Base-by-base conservation (phyloP, 2,888 invertebrate genomes). In the Chloromyia formosa region DNA sequence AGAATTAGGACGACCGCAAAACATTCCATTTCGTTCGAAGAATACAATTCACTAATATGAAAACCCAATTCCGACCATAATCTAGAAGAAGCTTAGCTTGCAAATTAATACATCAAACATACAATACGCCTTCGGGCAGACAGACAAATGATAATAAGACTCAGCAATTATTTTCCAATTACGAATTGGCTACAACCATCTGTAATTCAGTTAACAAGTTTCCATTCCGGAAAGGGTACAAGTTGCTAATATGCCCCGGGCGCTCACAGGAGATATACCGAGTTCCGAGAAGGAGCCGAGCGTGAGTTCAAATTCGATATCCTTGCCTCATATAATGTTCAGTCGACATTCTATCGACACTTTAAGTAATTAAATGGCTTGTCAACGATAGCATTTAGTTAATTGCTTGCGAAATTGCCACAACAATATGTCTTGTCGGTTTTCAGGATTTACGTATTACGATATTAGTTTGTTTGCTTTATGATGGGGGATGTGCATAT, bases 311-410 rank as follows among this genome's bases (percentile, higher is more conserved):
- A 7, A 35, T 35, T 35, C 27, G 7, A 35, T 35, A 27, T 23
- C 14, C 23, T 12, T 18, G 40, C 35, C 62, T 62, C 40, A 40
- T 16, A 62, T n/a, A 62, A 18, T 40, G 12, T 62, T 9, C 23
- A n/a, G 10, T 54, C 12, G 54, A 53, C 42, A n/a, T 54, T 16
- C 23, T 69, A 54, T 69, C 35, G 16, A 69, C 68, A 69, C 68
- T 69, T 69, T 53, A 53, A 53, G 68, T 69, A 69, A 69, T 69
- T 69, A 69, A 69, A 69, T 54, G 54, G 23, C 23, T 53, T 69
- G 68, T 35, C 54, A 54, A 53, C 54, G 68, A 54, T 27, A 69
- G 68, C 53, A 54, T 69, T 53, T 69, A 27, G 54, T 69, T 69
- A 27, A 54, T 69, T 27, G 68, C 27, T n/a, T 14, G 22, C 53